Conservation (phyloP, 2,888 invertebrate genomes). For the Blera fallax region DNA sequence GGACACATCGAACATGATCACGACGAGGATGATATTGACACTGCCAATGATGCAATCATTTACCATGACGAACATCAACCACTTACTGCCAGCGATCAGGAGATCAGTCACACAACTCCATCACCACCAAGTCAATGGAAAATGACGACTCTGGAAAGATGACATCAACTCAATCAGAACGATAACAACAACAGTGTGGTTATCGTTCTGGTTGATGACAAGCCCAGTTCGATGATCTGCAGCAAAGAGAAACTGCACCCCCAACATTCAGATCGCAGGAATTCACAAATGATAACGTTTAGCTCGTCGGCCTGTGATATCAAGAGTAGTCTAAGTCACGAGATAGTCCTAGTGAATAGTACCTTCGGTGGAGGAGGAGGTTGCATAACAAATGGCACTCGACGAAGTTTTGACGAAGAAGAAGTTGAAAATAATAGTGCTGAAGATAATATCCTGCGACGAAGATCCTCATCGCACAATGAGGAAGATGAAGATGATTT, state of each 20-base stretch:
- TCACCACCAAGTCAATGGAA: slow-evolving; percentile 75
- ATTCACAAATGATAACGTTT: slow-evolving; percentile 80
- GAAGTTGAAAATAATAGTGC: slow-evolving; percentile 74
- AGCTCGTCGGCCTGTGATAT: slow-evolving; percentile 81
- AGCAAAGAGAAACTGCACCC: slow-evolving; percentile 77
- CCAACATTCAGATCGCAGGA: slow-evolving; percentile 78
- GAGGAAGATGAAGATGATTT: slow-evolving; percentile 79
- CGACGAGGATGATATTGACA: slow-evolving; percentile 77
- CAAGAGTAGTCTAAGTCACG: slow-evolving; percentile 81
- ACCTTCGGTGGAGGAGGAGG: slow-evolving; percentile 66
- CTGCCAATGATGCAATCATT: slow-evolving; percentile 79
- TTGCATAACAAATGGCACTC: slow-evolving; percentile 71
- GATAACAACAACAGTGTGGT: slow-evolving; percentile 81
- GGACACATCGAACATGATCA: slow-evolving; percentile 76
- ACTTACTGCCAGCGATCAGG: slow-evolving; percentile 78
- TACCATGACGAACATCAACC: slow-evolving; percentile 80
- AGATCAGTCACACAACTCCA: slow-evolving; percentile 74
- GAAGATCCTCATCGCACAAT: slow-evolving; percentile 75
- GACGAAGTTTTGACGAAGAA: slow-evolving; percentile 79
- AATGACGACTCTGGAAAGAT: slow-evolving; percentile 77
- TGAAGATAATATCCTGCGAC: slow-evolving; percentile 77
- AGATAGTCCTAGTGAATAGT: slow-evolving; percentile 77
- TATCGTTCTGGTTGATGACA: slow-evolving; percentile 81
- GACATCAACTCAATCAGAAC: slow-evolving; percentile 81
- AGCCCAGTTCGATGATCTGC: slow-evolving; percentile 81